These are phyloP conservation scores for Drosophila kambysellisi DNA, from an alignment of 2,888 invertebrate genomes.

Conservation along the genomic window DNA sequence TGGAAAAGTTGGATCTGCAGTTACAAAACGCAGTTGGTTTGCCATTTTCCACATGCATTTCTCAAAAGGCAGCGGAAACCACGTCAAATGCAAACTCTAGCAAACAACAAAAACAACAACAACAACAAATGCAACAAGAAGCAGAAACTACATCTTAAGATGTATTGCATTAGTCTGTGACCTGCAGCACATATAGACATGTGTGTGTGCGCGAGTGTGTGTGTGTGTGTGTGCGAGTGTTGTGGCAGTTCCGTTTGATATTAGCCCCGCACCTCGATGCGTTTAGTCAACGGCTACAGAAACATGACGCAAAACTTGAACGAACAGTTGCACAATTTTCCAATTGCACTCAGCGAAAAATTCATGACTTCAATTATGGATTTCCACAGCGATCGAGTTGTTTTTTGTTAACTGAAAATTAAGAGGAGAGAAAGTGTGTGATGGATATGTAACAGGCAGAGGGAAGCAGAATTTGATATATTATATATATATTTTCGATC, in stretches of 20 bases:
- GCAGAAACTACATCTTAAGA: slow-evolving; percentile 60
- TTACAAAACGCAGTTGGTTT: slow-evolving; percentile 67
- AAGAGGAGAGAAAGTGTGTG: neutral
- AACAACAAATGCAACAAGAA: slow-evolving; percentile 23
- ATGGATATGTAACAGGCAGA: neutral
- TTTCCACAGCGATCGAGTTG: neutral
- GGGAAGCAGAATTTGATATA: neutral
- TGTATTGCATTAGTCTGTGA: slow-evolving; percentile 71
- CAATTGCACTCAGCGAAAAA: slow-evolving; percentile 6
- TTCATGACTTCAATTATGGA: neutral
- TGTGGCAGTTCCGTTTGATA: slow-evolving; percentile 77
- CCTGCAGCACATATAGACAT: slow-evolving; percentile 42
- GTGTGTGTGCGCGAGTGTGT: slow-evolving; percentile 11
- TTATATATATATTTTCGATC: neutral
- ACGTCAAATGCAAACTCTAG: slow-evolving; percentile 67
- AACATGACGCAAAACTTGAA: slow-evolving; percentile 63
- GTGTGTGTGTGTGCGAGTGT: slow-evolving; percentile 27
- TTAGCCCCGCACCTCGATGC: slow-evolving; percentile 75
- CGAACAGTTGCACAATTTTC: slow-evolving; percentile 39
- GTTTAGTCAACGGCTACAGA: slow-evolving; percentile 70
- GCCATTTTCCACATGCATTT: slow-evolving; percentile 80
- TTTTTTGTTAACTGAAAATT: neutral
- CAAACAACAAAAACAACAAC: slow-evolving; percentile 16
- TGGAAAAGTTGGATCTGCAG: slow-evolving; percentile 45
- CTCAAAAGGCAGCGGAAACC: slow-evolving; percentile 78